Conservation (phyloP, 2,113 vertebrate genomes). For the Phainopepla nitens region DNA sequence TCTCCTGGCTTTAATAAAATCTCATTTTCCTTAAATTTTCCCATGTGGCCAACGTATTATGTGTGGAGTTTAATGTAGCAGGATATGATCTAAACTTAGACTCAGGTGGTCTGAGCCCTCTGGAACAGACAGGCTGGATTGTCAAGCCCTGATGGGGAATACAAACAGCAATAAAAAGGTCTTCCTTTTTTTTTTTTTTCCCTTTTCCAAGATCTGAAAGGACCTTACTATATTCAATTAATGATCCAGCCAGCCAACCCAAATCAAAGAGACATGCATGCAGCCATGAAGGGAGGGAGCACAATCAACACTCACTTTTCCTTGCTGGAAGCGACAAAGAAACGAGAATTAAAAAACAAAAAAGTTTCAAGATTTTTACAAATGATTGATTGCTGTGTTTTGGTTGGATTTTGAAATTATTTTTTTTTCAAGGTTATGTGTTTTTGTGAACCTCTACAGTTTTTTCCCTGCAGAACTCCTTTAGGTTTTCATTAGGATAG, state of each 20-base stretch:
- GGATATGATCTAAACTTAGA: constrained; percentile 73
- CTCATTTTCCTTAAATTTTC: constrained; percentile 74
- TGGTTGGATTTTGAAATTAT: neutral
- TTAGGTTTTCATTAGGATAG: constrained; percentile 53
- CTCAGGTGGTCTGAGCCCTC: constrained; percentile 61
- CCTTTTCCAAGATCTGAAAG: constrained; percentile 9
- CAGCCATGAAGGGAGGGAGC: neutral
- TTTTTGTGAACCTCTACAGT: neutral
- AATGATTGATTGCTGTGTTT: neutral
- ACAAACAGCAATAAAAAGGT: neutral
- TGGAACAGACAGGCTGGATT: constrained; percentile 43
- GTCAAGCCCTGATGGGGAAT: neutral
- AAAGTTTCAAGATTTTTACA: neutral
- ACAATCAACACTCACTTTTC: neutral
- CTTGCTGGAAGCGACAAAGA: neutral
- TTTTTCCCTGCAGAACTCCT: constrained; percentile 27
- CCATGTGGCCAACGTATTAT: constrained; percentile 66
- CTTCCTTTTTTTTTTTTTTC: neutral
- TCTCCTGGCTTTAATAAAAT: constrained; percentile 77
- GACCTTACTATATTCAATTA: neutral
- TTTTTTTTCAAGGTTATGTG: neutral
- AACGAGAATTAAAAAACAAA: neutral
- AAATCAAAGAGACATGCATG: constrained; percentile 21
- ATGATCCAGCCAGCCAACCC: neutral
- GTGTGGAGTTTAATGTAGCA: constrained; percentile 67